phyloP scores from a whole-genome alignment of 30 jellyfish, hydroid and myxozoan species.

The Phacellophora camtschatica region DNA sequence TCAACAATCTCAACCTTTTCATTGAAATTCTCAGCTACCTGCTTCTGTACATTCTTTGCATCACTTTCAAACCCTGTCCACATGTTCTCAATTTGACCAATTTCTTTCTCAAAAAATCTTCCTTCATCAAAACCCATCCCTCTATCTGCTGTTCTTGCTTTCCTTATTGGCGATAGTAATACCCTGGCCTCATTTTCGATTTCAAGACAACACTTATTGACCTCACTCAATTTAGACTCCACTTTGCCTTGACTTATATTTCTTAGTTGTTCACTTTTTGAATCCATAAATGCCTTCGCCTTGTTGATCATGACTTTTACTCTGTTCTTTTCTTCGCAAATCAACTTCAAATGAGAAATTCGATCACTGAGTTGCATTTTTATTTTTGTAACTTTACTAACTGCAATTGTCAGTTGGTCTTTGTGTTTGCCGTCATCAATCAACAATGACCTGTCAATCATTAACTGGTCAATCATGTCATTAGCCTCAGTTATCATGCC shows the following conservation, averaged over 20 bases:
- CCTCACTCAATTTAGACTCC: constrained; percentile 46
- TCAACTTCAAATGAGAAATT: background rate
- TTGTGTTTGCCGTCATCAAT: background rate
- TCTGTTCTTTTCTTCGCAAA: background rate
- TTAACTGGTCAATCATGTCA: background rate
- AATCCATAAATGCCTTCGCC: constrained; percentile 1
- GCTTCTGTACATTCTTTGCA: constrained; percentile 17
- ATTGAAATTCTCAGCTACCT: constrained; percentile 2
- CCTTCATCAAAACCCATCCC: background rate
- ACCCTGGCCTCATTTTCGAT: constrained; percentile 42
- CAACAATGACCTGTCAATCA: background rate
- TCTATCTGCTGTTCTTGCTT: constrained; percentile 3
- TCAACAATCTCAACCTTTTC: background rate
- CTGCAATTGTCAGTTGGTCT: constrained; percentile 9
- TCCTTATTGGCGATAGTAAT: constrained; percentile 28
- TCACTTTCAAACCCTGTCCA: constrained; percentile 32
- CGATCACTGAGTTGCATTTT: background rate
- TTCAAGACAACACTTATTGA: constrained; percentile 48
- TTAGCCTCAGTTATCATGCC: background rate
- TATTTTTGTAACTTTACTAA: background rate
- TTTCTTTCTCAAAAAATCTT: background rate
- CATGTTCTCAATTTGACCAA: background rate
- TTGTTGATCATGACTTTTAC: background rate
- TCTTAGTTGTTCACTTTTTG: background rate
- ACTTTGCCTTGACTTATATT: background rate